These are phyloP conservation scores for Meiosimyza decipiens DNA, from an alignment of 2,888 invertebrate genomes.

Conservation along the genomic window DNA sequence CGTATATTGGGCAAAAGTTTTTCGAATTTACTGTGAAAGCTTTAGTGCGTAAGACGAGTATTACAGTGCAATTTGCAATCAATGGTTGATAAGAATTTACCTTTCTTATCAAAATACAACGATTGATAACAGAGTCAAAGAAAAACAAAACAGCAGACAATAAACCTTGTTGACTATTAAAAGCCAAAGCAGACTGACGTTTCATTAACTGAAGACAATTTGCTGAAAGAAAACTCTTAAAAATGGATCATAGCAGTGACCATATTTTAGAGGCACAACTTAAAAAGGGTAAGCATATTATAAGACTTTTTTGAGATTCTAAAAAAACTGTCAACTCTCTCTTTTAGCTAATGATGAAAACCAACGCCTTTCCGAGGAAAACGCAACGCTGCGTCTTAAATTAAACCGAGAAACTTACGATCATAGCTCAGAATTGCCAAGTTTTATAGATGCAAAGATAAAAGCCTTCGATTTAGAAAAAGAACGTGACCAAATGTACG, in stretches of 20 bases:
- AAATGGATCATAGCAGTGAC: slow-evolving; percentile 32
- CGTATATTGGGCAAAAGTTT: too few species aligned
- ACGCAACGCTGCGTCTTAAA: slow-evolving; percentile 53
- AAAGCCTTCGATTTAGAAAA: slow-evolving; percentile 54
- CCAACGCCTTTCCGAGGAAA: slow-evolving; percentile 56
- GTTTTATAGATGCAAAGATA: slow-evolving; percentile 57
- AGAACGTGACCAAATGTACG: slow-evolving; percentile 57
- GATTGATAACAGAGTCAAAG: slow-evolving; percentile 16
- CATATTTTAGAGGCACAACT: slow-evolving; percentile 52
- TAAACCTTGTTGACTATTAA: too few species aligned
- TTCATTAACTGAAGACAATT: slow-evolving; percentile 4
- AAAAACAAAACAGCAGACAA: too few species aligned
- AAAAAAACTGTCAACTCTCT: slow-evolving; percentile 29
- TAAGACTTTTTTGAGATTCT: too few species aligned
- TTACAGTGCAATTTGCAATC: too few species aligned
- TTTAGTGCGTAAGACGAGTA: too few species aligned
- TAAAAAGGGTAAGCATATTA: slow-evolving; percentile 46
- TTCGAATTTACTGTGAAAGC: too few species aligned
- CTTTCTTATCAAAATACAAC: slow-evolving; percentile 35
- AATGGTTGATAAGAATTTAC: slow-evolving; percentile 38
- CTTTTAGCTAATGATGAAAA: slow-evolving; percentile 55
- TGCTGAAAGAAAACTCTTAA: background rate
- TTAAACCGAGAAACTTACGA: slow-evolving; percentile 50
- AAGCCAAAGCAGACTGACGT: background rate
- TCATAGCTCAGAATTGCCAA: slow-evolving; percentile 49